A percentile compares a stretch with the other conserved stretches of the same genome.
These are phyloP conservation scores for Trematomus bernacchii DNA, from an alignment of 2,797 vertebrate genomes.

Conservation along the genomic window DNA sequence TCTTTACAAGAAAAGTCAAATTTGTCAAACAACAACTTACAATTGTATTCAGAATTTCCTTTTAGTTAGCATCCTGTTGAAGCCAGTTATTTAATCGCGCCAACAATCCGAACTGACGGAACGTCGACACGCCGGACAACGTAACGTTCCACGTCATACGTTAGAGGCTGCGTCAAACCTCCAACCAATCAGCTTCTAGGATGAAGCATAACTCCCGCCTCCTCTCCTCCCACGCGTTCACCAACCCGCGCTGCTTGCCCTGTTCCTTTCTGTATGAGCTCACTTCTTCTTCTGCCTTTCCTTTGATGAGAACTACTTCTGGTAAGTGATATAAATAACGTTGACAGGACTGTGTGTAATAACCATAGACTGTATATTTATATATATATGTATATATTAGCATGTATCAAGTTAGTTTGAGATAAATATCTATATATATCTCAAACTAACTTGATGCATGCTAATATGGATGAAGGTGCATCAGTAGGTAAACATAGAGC, in stretches of 20 bases:
- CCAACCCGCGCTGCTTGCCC: rapidly evolving
- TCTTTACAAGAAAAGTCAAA: neutral
- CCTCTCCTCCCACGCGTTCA: neutral
- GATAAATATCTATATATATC: no score
- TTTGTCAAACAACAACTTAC: constrained; percentile 6
- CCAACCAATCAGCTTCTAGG: constrained; percentile 48
- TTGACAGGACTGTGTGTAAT: rapidly evolving
- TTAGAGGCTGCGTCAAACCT: rapidly evolving
- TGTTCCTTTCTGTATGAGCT: no score
- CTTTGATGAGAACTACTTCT: neutral
- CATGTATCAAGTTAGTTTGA: no score
- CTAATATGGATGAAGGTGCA: neutral
- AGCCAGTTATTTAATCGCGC: constrained; percentile 48
- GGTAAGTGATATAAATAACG: constrained; percentile 23
- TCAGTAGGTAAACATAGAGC: no score
- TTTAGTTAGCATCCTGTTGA: neutral
- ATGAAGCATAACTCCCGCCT: neutral
- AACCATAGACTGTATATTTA: no score
- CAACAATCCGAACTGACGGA: constrained; percentile 30
- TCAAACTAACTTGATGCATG: neutral
- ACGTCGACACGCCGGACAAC: constrained; percentile 2
- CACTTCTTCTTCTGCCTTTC: neutral
- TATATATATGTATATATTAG: no score
- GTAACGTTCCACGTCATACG: constrained; percentile 2
- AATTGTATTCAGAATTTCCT: neutral